phyloP scores from a whole-genome alignment of 1,140 invertebrate species.

The Drosophila varians region DNA sequence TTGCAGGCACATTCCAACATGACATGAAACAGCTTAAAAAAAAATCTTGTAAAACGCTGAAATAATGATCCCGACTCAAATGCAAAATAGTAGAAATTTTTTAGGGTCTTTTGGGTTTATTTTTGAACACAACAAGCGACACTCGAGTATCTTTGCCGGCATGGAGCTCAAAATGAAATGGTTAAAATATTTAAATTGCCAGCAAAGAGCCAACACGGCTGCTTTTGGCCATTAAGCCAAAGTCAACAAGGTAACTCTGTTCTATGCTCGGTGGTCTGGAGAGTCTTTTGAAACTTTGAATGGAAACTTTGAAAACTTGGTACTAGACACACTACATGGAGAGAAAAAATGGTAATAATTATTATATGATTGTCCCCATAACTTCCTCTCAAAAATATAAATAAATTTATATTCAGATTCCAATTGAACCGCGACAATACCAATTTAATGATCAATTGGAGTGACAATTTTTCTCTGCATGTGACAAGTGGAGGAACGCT shows the following conservation, averaged over 20 bases:
- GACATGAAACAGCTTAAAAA: constrained; percentile 1
- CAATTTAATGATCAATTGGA: not conserved
- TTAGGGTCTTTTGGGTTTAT: constrained; percentile 22
- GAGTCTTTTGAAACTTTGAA: constrained; percentile 6
- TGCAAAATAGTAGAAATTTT: constrained; percentile 70
- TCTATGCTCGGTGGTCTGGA: constrained; percentile 34
- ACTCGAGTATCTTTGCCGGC: constrained; percentile 44
- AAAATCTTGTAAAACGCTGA: constrained; percentile 26
- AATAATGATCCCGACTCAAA: constrained; percentile 35
- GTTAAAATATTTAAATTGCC: constrained; percentile 78
- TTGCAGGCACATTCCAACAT: not conserved
- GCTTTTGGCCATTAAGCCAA: constrained; percentile 66
- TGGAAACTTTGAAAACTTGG: not conserved
- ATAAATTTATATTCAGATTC: not conserved
- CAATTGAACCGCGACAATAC: not conserved
- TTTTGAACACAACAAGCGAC: constrained; percentile 20
- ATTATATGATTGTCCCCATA: not conserved
- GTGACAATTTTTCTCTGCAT: not conserved
- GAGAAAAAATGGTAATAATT: not conserved
- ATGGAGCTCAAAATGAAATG: constrained; percentile 59
- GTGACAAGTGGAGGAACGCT: constrained; percentile 5
- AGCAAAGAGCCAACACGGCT: constrained; percentile 55
- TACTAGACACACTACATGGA: constrained; percentile 2
- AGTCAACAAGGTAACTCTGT: constrained; percentile 62
- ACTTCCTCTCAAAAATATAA: not conserved